Evolutionary conservation across 2,888 invertebrate species (phyloP).

Genomic region (Octodonta nipae): DNA sequence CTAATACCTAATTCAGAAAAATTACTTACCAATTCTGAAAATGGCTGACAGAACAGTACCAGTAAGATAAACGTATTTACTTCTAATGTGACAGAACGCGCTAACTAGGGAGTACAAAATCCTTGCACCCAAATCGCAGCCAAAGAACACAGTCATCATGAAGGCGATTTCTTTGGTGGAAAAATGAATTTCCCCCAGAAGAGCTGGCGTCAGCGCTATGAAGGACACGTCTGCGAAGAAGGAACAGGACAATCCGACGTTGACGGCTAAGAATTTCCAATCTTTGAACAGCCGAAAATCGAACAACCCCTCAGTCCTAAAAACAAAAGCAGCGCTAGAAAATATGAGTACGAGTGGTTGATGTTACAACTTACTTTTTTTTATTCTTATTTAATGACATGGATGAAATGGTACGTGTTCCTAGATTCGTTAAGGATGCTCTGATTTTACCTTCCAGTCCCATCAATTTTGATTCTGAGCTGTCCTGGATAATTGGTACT

Average conservation of each 20-base stretch:
- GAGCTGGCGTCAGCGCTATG: slow-evolving; percentile 52
- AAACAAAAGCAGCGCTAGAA: too few relatives aligned
- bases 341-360: too few relatives aligned
- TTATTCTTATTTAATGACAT: too few relatives aligned
- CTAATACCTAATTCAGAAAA: too few relatives aligned
- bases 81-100: slow-evolving; percentile 46
- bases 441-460: too few relatives aligned
- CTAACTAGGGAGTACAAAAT: slow-evolving; percentile 49
- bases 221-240: slow-evolving; percentile 59
- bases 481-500: too few relatives aligned
- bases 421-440: too few relatives aligned
- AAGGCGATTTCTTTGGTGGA: slow-evolving; percentile 47
- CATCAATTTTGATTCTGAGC: too few relatives aligned
- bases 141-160: slow-evolving; percentile 55
- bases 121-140: slow-evolving; percentile 53
- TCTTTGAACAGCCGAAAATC: slow-evolving; percentile 51
- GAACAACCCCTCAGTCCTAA: too few relatives aligned
- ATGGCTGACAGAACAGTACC: slow-evolving; percentile 53
- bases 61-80: slow-evolving; percentile 49
- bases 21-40: slow-evolving; percentile 51
- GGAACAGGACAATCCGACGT: slow-evolving; percentile 53
- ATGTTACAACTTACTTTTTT: too few relatives aligned
- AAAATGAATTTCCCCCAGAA: slow-evolving; percentile 46
- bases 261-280: slow-evolving; percentile 52
- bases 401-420: too few relatives aligned